Evolutionary conservation across 2,113 vertebrate species (phyloP).

Genomic region (Aleadryas rufinucha): DNA sequence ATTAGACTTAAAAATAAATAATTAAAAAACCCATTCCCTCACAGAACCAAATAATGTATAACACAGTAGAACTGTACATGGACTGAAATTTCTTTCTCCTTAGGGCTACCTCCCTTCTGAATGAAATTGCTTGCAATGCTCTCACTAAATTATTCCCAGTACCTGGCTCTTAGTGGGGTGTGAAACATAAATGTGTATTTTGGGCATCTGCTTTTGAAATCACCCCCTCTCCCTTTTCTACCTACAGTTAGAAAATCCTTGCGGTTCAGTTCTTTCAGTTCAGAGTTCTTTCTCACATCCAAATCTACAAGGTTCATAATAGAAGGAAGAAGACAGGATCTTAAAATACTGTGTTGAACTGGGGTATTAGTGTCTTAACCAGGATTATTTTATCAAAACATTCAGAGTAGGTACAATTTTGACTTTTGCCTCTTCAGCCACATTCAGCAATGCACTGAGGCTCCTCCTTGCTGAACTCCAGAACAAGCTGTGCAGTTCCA

Average conservation of each 20-base stretch:
- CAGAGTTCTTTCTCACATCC: background rate
- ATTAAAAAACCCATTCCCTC: background rate
- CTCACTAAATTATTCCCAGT: background rate
- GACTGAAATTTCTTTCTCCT: background rate
- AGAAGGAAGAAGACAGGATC: background rate
- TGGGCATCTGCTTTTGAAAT: background rate
- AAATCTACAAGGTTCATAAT: background rate
- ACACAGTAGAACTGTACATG: background rate
- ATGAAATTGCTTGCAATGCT: background rate
- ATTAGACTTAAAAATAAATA: background rate
- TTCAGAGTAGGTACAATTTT: background rate
- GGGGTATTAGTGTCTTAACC: background rate
- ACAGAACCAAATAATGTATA: background rate
- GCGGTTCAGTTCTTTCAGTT: background rate
- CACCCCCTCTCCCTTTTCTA: background rate
- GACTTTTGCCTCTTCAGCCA: constrained; percentile 2
- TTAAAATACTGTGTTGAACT: background rate
- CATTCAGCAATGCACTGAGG: background rate
- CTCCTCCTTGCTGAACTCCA: background rate
- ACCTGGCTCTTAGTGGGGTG: background rate
- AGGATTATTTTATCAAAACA: background rate
- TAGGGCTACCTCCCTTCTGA: background rate
- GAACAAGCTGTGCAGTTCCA: background rate
- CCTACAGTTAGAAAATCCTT: background rate
- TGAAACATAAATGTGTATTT: background rate